These are phyloP conservation scores for Coenonympha glycerion DNA, from an alignment of 2,888 invertebrate species.

Conservation along the genomic window DNA sequence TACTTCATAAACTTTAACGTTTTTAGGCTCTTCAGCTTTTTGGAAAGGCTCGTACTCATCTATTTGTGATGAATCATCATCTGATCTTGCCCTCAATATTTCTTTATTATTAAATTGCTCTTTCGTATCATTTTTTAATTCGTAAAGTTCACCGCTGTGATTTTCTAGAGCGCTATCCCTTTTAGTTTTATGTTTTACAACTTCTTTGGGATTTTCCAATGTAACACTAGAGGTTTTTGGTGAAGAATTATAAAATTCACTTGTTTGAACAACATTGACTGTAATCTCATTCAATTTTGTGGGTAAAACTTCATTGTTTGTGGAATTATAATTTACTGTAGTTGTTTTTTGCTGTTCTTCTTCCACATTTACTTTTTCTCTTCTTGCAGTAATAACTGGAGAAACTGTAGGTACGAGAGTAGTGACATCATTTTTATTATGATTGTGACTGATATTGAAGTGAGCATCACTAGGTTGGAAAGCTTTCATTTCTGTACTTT, in stretches of 20 bases:
- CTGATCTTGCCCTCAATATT: not conserved
- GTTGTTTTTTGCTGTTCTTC: not conserved
- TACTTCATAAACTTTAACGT: conserved; percentile 35
- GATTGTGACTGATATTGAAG: not conserved
- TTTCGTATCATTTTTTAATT: too few species aligned
- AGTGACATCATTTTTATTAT: conserved; percentile 7
- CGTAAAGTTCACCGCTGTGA: too few species aligned
- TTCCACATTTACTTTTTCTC: not conserved
- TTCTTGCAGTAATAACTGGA: not conserved
- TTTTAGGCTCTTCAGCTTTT: conserved; percentile 12
- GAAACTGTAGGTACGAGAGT: not conserved
- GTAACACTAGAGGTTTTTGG: too few species aligned
- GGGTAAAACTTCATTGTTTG: not conserved
- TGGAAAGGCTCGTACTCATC: not conserved
- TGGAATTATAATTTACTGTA: not conserved
- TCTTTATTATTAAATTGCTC: not conserved
- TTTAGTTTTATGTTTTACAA: not conserved
- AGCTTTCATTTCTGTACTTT: conserved; percentile 11
- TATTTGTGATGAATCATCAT: not conserved
- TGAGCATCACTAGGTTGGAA: conserved; percentile 11
- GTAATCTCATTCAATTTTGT: not conserved
- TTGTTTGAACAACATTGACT: not conserved
- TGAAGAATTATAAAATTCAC: too few species aligned
- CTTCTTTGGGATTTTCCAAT: not conserved
- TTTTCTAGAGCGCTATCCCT: not conserved